Base-by-base conservation (phyloP, 2,113 vertebrate genomes). In the Willisornis vidua region DNA sequence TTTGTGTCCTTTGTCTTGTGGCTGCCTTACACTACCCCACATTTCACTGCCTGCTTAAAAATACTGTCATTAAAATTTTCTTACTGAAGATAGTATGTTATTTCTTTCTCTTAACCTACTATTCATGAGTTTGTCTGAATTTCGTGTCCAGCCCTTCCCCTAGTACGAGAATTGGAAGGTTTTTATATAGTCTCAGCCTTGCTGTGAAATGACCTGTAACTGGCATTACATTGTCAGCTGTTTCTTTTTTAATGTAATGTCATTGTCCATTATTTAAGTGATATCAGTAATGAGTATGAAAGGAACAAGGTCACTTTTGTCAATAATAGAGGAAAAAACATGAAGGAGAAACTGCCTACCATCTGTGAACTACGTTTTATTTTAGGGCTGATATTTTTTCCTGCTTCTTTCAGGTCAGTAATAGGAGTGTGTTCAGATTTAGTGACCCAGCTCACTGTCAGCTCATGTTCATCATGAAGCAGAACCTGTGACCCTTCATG, bases 1-100 rank as follows among this genome's bases (percentile, higher is more conserved):
- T 55, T n/a, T 52, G 6, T 0, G 0, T 28, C 2, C 3, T 45
- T 25, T 70, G 12, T 14, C 35, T 85, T 37, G 19, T 31, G 22
- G 5, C 29, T 57, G 24, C n/a, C 35, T 73, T n/a, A n/a, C 9
- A 48, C 23, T 63, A 26, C 22, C 5, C 26, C 7, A 37, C 17
- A 54, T 25, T 55, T 70, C 5, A 37, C 10, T 51, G 14, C n/a
- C 17, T 59, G 4, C 67, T 62, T 85, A 51, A 85, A 84, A 55
- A 14, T 46, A 33, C 10, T 23, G 10, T 29, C 52, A 85, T 16
- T 16, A 37, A 54, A 68, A 68, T 29, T 79, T 57, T 48, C 0
- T n/a, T 80, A 49, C 25, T 70, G 57, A 68, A 80, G 14, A 45
- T 45, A 61, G 49, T 9, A 51, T 3, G 3, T 10, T 63, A 25